phyloP scores from a whole-genome alignment of 1,140 invertebrate genomes.

The Rhopalosiphum maidis region DNA sequence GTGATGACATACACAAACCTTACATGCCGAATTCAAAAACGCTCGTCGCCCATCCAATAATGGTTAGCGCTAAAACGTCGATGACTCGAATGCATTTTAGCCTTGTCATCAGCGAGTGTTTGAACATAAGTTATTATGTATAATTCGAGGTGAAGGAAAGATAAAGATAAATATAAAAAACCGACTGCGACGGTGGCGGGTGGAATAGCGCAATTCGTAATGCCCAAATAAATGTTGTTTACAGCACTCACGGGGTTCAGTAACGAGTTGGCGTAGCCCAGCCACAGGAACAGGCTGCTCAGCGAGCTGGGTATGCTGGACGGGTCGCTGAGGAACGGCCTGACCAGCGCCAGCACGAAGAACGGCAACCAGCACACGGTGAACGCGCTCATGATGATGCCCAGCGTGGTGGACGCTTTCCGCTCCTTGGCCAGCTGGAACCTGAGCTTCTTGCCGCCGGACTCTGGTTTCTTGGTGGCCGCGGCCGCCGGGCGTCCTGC shows the following conservation, averaged over 20 bases:
- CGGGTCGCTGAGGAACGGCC: conserved; percentile 76
- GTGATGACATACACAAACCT: too few species aligned
- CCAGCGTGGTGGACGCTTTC: conserved; percentile 94
- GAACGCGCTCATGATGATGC: conserved; percentile 97
- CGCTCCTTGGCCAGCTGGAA: conserved; percentile 87
- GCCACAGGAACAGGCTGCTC: conserved; percentile 78
- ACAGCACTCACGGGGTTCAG: conserved; percentile 91
- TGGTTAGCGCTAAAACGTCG: too few species aligned
- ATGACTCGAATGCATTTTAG: too few species aligned
- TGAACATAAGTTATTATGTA: too few species aligned
- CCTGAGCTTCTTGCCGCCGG: conserved; percentile 72
- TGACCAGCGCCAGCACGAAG: conserved; percentile 88
- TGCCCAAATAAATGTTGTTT: not conserved
- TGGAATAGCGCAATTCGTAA: too few species aligned
- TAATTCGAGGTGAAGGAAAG: too few species aligned
- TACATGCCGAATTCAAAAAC: too few species aligned
- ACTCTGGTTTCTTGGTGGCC: conserved; percentile 62
- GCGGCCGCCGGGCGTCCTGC: conserved; percentile 62
- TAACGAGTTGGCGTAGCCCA: conserved; percentile 92
- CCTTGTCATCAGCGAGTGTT: too few species aligned
- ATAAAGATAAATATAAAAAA: too few species aligned
- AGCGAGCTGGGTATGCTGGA: conserved; percentile 70
- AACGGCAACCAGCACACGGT: conserved; percentile 97
- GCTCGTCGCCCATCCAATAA: too few species aligned
- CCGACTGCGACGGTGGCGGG: too few species aligned